Percentiles rank a stretch among this genome's conserved stretches.
These are phyloP conservation scores for Benthosema pterotum DNA, from an alignment of 2,797 vertebrate genomes.

Conservation along the genomic window DNA sequence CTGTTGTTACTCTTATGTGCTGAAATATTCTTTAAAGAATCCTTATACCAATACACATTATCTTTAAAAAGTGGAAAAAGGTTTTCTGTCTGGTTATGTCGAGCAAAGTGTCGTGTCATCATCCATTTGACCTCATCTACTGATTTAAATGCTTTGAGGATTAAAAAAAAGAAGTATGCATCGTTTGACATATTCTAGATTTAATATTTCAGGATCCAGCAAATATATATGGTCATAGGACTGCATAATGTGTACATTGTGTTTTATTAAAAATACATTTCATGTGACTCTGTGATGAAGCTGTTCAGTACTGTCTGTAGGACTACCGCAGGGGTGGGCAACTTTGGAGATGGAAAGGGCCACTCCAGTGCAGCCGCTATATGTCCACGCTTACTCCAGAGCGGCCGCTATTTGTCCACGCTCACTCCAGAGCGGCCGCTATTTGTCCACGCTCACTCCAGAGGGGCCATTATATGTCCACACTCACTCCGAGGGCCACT, in stretches of 20 bases:
- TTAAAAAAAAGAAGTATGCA: conserved; percentile 63
- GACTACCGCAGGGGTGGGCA: conserved; percentile 14
- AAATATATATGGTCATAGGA: conserved; percentile 84
- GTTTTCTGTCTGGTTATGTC: conserved; percentile 73
- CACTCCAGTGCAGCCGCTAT: too few species aligned
- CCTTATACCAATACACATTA: conserved; percentile 78
- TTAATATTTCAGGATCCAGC: conserved; percentile 79
- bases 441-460: too few species aligned
- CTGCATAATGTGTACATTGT: conserved; percentile 86
- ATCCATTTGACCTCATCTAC: conserved; percentile 78
- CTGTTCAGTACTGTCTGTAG: conserved; percentile 59
- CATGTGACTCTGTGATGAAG: conserved; percentile 76
- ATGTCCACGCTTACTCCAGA: too few species aligned
- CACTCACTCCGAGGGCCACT: too few species aligned
- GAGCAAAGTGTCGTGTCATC: conserved; percentile 73
- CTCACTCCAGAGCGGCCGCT: too few species aligned
- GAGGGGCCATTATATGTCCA: too few species aligned
- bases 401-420: too few species aligned
- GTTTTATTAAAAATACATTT: conserved; percentile 87
- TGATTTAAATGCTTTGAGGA: conserved; percentile 77
- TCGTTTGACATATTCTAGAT: conserved; percentile 76
- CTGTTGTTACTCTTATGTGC: conserved; percentile 82
- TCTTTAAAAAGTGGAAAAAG: conserved; percentile 77
- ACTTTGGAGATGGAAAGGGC: too few species aligned
- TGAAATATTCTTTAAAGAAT: conserved; percentile 80